Evolutionary conservation across 2,888 invertebrate species (phyloP), one percentile per base, ranked within the genome.

Genomic region (Apeira syringaria): DNA sequence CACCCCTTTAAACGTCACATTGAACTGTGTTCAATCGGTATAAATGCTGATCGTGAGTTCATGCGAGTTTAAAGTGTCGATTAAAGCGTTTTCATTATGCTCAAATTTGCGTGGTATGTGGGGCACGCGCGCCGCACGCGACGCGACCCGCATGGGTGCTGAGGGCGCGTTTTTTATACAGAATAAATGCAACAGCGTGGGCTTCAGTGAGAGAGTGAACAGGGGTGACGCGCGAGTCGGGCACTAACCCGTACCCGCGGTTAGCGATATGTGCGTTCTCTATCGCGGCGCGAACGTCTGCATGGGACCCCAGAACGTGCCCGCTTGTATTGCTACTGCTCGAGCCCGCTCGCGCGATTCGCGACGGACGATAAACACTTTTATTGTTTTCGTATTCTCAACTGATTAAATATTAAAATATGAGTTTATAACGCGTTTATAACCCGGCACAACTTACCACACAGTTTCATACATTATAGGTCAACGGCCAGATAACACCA

Each of bases 101-200:
- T 79, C 62, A 75, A 82, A 85, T 83, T 84, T 71, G 79, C 79
- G 75, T 78, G 66, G 64, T 68, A 88, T 86, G 80, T 67, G 85
- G 83, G 85, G 80, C 88, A 88, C 87, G 86, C 80, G 86, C 68
- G 22, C 22, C 41, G 59, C 88, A 88, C 87, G 77, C 83, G 88
- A 88, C 87, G 77, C 83, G 88, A 84, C 87, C 88, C 87, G 87
- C 86, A 87, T 87, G 63, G 64, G 54, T 59, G 40, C 33, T 15
- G 22, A 30, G 45, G 39, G 45, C 26, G 24, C 24, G n/a, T n/a
- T n/a, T n/a, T n/a, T n/a, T n/a, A n/a, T n/a, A n/a, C n/a, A n/a
- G n/a, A n/a, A n/a, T n/a, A n/a, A n/a, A n/a, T n/a, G n/a, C n/a
- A n/a, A n/a, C 62, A 57, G 63, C 63, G 49, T 53, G 56, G 57